A percentile compares a stretch with the other conserved stretches of the same genome.
phyloP scores from a whole-genome alignment of 2,888 invertebrate species.

The Sminthurides aquaticus region DNA sequence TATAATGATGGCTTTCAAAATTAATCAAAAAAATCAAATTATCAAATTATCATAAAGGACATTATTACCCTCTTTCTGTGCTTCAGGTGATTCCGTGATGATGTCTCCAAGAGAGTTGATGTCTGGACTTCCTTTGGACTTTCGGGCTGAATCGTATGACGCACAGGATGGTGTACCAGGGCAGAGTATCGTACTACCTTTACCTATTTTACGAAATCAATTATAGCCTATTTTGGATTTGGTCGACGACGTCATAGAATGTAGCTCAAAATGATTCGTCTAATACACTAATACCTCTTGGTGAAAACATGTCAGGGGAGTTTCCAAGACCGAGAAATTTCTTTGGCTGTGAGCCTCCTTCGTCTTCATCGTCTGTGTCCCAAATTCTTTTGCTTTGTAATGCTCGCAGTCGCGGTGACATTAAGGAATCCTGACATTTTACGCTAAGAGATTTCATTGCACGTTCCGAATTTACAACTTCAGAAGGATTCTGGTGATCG shows the following conservation, averaged over 20 bases:
- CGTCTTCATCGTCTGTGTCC: constrained; percentile 10
- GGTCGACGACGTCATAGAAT: no score
- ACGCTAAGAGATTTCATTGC: neutral
- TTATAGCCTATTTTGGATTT: no score
- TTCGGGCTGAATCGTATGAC: constrained; percentile 5
- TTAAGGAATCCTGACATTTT: neutral
- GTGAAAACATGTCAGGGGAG: constrained; percentile 21
- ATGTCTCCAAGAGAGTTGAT: constrained; percentile 1
- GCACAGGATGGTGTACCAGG: constrained; percentile 17
- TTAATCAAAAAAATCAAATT: no score
- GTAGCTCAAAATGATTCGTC: no score
- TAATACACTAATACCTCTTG: neutral
- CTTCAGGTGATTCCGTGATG: constrained; percentile 15
- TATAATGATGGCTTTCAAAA: no score
- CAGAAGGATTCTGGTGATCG: constrained; percentile 9
- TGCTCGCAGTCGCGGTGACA: constrained; percentile 9
- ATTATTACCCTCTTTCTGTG: constrained; percentile 14
- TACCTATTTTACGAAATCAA: neutral
- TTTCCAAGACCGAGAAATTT: neutral
- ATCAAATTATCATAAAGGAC: no score
- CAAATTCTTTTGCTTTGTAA: constrained; percentile 12
- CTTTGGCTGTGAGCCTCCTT: neutral
- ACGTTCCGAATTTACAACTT: neutral
- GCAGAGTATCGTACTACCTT: constrained; percentile 5
- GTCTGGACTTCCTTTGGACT: constrained; percentile 2